These are phyloP conservation scores for Catonia carolina DNA, from an alignment of 2,888 invertebrate species.

Conservation along the genomic window DNA sequence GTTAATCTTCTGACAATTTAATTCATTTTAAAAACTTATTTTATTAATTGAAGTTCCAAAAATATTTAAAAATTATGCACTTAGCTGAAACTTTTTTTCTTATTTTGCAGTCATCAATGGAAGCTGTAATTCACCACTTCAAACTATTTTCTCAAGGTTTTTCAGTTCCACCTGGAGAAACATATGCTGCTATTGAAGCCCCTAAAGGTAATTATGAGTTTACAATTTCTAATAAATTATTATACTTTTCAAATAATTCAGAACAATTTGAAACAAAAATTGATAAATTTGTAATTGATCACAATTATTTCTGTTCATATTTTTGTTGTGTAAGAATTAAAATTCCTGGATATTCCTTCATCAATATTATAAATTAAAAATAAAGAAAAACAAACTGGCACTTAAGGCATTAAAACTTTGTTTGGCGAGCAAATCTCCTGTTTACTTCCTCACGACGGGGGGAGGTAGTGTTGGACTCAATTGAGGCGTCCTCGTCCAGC, in stretches of 20 bases:
- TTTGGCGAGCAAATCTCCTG: too few relatives aligned
- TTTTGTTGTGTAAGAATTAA: neutral
- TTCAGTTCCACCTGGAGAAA: slow-evolving; percentile 93
- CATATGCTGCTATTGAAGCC: slow-evolving; percentile 94
- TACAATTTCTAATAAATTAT: too few relatives aligned
- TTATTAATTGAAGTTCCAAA: neutral
- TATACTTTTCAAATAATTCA: neutral
- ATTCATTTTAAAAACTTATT: neutral
- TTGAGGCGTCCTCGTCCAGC: too few relatives aligned
- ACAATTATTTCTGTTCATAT: neutral
- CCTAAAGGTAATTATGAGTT: slow-evolving; percentile 76
- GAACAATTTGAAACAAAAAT: neutral
- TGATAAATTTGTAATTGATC: neutral
- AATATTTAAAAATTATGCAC: neutral
- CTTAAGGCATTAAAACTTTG: too few relatives aligned
- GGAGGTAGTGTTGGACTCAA: too few relatives aligned
- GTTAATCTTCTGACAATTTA: too few relatives aligned
- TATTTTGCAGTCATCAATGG: slow-evolving; percentile 70
- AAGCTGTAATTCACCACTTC: slow-evolving; percentile 96
- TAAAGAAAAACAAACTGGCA: too few relatives aligned
- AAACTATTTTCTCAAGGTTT: slow-evolving; percentile 96
- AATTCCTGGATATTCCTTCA: too few relatives aligned
- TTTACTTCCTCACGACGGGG: too few relatives aligned
- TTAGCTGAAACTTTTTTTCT: neutral
- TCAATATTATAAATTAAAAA: too few relatives aligned